phyloP scores from a whole-genome alignment of 37 sponge, comb jelly and placozoan species.

The Aphrocallistes beatrix region DNA sequence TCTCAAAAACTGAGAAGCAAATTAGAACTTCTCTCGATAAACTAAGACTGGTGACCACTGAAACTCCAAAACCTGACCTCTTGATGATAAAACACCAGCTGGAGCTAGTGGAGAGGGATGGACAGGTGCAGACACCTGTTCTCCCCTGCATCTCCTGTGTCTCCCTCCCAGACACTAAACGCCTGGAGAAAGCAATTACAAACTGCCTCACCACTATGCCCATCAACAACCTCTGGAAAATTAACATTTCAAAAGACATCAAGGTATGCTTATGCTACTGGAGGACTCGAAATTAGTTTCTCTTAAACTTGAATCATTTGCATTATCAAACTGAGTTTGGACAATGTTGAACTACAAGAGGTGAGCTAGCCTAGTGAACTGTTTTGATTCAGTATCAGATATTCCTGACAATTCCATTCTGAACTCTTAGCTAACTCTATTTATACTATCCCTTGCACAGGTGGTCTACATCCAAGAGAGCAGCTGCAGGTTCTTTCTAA shows the following conservation, averaged over 20 bases:
- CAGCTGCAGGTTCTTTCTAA: conserved; percentile 15
- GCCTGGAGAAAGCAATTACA: not conserved
- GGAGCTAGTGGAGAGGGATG: not conserved
- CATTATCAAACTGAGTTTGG: no score
- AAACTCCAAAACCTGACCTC: not conserved
- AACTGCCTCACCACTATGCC: not conserved
- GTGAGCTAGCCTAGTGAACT: no score
- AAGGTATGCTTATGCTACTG: not conserved
- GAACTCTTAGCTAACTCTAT: not conserved
- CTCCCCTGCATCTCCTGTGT: not conserved
- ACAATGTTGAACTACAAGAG: no score
- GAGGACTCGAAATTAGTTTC: no score
- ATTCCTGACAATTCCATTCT: not conserved
- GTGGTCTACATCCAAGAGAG: not conserved
- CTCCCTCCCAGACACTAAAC: not conserved
- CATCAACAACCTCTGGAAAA: not conserved
- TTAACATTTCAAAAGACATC: not conserved
- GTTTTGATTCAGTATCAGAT: no score
- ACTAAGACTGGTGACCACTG: not conserved
- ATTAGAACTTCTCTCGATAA: not conserved
- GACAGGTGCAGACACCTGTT: not conserved
- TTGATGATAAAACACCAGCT: not conserved
- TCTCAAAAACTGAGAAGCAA: not conserved
- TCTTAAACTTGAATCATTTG: no score
- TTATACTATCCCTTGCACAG: not conserved